Evolutionary conservation across 2,113 vertebrate species (phyloP).

Genomic region (Dipodomys spectabilis): DNA sequence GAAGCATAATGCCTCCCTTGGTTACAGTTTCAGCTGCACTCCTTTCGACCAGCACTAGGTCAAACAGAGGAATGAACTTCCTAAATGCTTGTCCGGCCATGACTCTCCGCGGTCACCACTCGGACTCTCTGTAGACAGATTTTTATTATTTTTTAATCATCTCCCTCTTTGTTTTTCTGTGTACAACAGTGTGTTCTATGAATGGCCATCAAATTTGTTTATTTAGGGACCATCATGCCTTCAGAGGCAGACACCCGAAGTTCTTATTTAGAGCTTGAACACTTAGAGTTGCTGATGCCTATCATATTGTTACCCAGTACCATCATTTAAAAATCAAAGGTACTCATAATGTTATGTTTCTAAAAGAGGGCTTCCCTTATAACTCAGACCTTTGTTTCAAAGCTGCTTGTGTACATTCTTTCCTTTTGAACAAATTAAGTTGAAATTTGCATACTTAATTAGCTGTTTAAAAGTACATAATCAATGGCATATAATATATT

Average conservation of each 20-base stretch:
- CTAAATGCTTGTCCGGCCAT: too few relatives aligned
- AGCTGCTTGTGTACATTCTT: neutral
- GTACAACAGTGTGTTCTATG: neutral
- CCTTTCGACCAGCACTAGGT: too few relatives aligned
- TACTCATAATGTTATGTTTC: neutral
- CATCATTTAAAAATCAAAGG: neutral
- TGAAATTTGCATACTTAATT: slow-evolving; percentile 8
- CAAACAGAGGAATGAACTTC: too few relatives aligned
- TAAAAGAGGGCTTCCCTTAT: neutral
- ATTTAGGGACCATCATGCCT: neutral
- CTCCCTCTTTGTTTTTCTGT: neutral
- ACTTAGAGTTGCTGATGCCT: neutral
- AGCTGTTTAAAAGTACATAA: neutral
- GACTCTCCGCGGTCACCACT: too few relatives aligned
- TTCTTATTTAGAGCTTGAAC: neutral
- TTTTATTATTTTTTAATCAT: neutral
- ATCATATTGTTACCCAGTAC: neutral
- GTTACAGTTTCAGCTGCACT: too few relatives aligned
- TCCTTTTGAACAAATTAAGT: neutral
- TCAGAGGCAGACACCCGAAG: neutral
- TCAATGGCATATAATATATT: neutral
- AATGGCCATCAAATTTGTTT: neutral
- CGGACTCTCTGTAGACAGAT: neutral
- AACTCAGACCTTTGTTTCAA: neutral
- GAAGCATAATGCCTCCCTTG: too few relatives aligned